Percentiles rank a stretch among this genome's conserved stretches.
These are phyloP conservation scores for Drosophila simulans DNA, from an alignment of 1,140 invertebrate species.

Conservation along the genomic window DNA sequence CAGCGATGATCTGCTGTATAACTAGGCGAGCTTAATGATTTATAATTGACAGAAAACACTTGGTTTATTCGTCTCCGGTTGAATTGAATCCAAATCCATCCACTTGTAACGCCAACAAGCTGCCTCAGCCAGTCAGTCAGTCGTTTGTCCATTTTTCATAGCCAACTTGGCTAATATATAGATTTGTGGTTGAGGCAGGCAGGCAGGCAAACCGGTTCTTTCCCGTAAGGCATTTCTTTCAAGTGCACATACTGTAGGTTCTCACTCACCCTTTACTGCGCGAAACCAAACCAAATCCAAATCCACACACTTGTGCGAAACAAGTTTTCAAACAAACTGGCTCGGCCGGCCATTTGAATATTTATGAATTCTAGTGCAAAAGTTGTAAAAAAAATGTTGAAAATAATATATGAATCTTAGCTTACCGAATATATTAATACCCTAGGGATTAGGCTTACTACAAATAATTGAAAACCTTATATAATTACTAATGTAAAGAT, in stretches of 20 bases:
- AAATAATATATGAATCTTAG: background rate
- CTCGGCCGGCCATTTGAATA: constrained; percentile 60
- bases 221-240: constrained; percentile 67
- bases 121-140: constrained; percentile 4
- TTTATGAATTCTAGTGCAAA: constrained; percentile 56
- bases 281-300: constrained; percentile 42
- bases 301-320: constrained; percentile 38
- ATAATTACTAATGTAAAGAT: too few relatives aligned
- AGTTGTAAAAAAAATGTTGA: constrained; percentile 8
- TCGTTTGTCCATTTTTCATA: constrained; percentile 37
- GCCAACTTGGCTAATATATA: constrained; percentile 38
- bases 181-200: constrained; percentile 10
- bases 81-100: constrained; percentile 12
- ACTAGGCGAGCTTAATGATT: constrained; percentile 40
- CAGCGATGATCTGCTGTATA: constrained; percentile 25
- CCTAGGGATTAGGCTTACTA: background rate
- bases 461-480: too few relatives aligned
- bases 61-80: constrained; percentile 5
- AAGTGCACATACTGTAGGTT: constrained; percentile 68
- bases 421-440: background rate
- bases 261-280: constrained; percentile 68
- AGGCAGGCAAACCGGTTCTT: constrained; percentile 60
- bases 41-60: constrained; percentile 47
- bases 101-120: constrained; percentile 40
- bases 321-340: constrained; percentile 70